These are phyloP conservation scores for Enteromius paludinosus DNA, from an alignment of 2,797 vertebrate genomes.

Conservation along the genomic window DNA sequence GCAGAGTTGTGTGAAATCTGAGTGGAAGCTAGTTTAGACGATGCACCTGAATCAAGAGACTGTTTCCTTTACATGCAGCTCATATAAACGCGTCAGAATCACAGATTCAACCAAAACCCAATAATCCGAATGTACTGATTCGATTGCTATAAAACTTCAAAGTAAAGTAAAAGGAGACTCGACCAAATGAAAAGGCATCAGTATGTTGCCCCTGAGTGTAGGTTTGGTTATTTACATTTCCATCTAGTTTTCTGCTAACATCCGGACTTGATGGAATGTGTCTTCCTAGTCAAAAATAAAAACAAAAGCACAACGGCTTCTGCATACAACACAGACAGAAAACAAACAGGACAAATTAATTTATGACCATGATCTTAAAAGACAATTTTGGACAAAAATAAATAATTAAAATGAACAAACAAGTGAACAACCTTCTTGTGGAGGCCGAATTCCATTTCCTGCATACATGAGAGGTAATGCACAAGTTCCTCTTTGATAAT, in stretches of 20 bases:
- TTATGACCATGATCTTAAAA: slow-evolving; percentile 14
- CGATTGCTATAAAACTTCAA: background rate
- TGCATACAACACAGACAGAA: slow-evolving; percentile 15
- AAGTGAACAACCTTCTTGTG: slow-evolving; percentile 11
- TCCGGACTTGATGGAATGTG: background rate
- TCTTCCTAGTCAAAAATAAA: background rate
- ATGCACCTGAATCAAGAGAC: background rate
- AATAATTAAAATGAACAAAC: slow-evolving; percentile 35
- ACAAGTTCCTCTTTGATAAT: slow-evolving; percentile 55
- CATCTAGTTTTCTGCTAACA: slow-evolving; percentile 23
- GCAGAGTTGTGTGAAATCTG: background rate
- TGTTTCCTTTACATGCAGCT: background rate
- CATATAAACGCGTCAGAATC: background rate
- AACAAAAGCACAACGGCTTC: background rate
- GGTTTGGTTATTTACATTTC: slow-evolving; percentile 36
- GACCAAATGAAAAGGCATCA: slow-evolving; percentile 46
- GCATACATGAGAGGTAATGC: slow-evolving; percentile 38
- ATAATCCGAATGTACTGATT: background rate
- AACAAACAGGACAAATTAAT: slow-evolving; percentile 4
- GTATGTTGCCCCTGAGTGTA: slow-evolving; percentile 32
- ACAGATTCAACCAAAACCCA: background rate
- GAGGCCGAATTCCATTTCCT: slow-evolving; percentile 28
- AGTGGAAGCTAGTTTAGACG: slow-evolving; percentile 1
- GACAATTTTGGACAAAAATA: slow-evolving; percentile 25
- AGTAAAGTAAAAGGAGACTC: slow-evolving; percentile 38